Percentiles rank a stretch among this genome's conserved stretches.
Evolutionary conservation across 2,113 vertebrate genomes (phyloP).

Genomic region (Narcine bancroftii): DNA sequence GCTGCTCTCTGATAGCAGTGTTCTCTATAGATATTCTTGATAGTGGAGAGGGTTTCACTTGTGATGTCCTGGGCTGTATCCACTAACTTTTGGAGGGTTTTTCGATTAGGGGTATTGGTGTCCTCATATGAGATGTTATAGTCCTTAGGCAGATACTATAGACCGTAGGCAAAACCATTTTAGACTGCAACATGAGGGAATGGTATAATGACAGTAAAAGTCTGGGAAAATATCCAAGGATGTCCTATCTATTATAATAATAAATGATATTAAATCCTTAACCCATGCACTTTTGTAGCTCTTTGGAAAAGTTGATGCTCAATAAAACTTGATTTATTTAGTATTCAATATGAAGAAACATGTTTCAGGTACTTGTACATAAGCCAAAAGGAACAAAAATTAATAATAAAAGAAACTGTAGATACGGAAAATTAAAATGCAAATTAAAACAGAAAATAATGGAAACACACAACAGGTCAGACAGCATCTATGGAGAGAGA

Average conservation of each 20-base stretch:
- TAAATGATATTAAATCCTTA: neutral
- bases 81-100: too few relatives aligned
- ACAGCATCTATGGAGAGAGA: too few relatives aligned
- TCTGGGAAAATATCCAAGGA: neutral
- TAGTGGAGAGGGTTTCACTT: too few relatives aligned
- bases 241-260: neutral
- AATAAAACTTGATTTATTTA: neutral
- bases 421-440: too few relatives aligned
- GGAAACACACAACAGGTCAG: too few relatives aligned
- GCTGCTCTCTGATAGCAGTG: too few relatives aligned
- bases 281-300: neutral
- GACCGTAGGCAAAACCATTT: neutral
- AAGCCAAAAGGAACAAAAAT: neutral
- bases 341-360: neutral
- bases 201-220: neutral
- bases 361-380: neutral
- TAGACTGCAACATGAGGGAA: neutral
- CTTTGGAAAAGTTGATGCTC: neutral
- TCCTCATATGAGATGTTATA: too few relatives aligned
- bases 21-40: too few relatives aligned
- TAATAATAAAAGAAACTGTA: neutral
- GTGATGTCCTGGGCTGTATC: too few relatives aligned
- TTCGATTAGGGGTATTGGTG: too few relatives aligned
- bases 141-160: too few relatives aligned
- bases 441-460: too few relatives aligned